Evolutionary conservation across 2,797 vertebrate genomes (phyloP).

Genomic region (Sebastes umbrosus): DNA sequence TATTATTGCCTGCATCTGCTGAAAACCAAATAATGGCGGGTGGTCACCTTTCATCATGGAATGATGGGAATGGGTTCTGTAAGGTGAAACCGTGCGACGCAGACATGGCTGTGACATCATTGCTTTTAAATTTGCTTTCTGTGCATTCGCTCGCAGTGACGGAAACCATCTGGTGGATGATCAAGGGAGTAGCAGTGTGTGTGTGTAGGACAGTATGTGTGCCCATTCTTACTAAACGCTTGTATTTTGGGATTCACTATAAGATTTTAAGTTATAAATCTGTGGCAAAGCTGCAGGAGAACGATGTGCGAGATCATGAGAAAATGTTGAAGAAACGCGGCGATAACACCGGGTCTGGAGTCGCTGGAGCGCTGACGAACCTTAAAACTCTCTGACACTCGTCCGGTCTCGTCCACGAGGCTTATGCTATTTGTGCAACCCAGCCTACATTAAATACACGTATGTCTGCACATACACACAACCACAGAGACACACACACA

Average conservation of each 20-base stretch:
- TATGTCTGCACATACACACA: conserved; percentile 50
- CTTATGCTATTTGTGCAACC: conserved; percentile 67
- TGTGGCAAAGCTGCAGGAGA: conserved; percentile 25
- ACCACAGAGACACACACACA: conserved; percentile 46
- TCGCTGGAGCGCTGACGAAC: conserved; percentile 40
- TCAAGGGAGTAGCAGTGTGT: not conserved
- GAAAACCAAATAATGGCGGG: conserved; percentile 80
- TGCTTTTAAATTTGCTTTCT: conserved; percentile 69
- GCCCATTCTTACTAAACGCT: conserved; percentile 34
- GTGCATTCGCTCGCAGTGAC: conserved; percentile 54
- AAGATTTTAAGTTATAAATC: conserved; percentile 6
- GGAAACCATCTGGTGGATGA: conserved; percentile 63
- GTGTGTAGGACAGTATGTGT: not conserved
- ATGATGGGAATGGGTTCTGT: conserved; percentile 76
- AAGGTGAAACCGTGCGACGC: conserved; percentile 66
- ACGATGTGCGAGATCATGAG: conserved; percentile 21
- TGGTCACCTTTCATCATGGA: conserved; percentile 82
- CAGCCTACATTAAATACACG: conserved; percentile 64
- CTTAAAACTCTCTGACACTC: conserved; percentile 53
- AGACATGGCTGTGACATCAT: conserved; percentile 70
- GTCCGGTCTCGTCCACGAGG: conserved; percentile 38
- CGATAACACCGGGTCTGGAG: conserved; percentile 30
- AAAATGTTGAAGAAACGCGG: conserved; percentile 41
- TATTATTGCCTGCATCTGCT: conserved; percentile 81
- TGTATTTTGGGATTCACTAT: conserved; percentile 14